Percentiles rank a stretch among this genome's conserved stretches.
Evolutionary conservation across 2,797 vertebrate species (phyloP).

Genomic region (Sardinella longiceps): DNA sequence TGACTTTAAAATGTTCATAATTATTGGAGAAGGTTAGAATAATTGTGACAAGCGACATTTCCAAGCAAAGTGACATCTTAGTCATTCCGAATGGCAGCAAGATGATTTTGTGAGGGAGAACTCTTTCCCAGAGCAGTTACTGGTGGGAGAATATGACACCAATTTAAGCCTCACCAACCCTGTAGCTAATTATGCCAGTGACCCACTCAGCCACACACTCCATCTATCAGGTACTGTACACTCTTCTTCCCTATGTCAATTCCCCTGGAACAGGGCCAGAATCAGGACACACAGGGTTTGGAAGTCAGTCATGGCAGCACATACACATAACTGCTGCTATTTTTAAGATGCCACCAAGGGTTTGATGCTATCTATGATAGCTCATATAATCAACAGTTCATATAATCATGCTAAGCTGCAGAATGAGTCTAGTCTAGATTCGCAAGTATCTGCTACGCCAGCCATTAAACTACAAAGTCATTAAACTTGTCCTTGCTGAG

Average conservation of each 20-base stretch:
- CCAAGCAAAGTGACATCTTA: background rate
- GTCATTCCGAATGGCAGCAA: background rate
- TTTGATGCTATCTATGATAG: background rate
- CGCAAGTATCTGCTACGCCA: background rate
- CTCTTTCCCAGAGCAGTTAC: slow-evolving; percentile 23
- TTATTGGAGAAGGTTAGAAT: background rate
- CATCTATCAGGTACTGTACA: background rate
- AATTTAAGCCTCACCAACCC: slow-evolving; percentile 1
- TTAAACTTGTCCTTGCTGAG: slow-evolving; percentile 24
- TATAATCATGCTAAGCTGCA: background rate
- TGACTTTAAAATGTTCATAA: background rate
- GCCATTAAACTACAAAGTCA: background rate
- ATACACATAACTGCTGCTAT: background rate
- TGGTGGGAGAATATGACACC: background rate
- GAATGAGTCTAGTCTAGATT: background rate
- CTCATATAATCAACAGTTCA: background rate
- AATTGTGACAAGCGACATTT: background rate
- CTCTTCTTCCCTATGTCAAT: background rate
- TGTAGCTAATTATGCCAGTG: background rate
- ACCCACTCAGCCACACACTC: background rate
- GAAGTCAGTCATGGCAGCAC: background rate
- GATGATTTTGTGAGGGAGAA: background rate
- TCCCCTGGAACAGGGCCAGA: background rate
- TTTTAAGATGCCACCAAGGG: background rate
- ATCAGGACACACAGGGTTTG: background rate